These are phyloP conservation scores for Catalaphyllia jardinei DNA, from an alignment of 64 coral and sea anemone species.

Conservation along the genomic window DNA sequence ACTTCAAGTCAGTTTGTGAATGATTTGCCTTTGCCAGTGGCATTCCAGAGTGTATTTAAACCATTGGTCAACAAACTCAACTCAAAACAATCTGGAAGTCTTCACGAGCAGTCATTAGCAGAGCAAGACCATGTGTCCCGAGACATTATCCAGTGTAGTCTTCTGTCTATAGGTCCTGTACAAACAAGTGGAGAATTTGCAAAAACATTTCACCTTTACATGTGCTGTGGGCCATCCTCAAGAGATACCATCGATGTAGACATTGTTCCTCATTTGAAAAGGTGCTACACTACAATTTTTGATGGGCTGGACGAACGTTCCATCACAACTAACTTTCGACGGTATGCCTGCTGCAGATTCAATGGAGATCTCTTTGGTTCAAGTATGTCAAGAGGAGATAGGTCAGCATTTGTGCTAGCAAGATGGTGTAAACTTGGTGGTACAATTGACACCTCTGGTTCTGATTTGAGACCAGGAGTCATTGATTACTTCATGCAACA, in stretches of 20 bases:
- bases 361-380: constrained; percentile 61
- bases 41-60: constrained; percentile 5
- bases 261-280: too few relatives aligned
- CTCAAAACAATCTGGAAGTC: constrained; percentile 20
- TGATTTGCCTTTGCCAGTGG: constrained; percentile 27
- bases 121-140: not conserved
- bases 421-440: constrained; percentile 47
- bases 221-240: too few relatives aligned
- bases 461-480: constrained; percentile 64
- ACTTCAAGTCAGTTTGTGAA: constrained; percentile 28
- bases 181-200: too few relatives aligned
- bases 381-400: constrained; percentile 45
- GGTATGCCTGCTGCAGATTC: not conserved
- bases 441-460: constrained; percentile 38
- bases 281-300: too few relatives aligned
- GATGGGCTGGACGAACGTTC: not conserved
- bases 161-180: constrained; percentile 7
- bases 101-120: not conserved
- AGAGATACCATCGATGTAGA: too few relatives aligned
- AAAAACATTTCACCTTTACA: too few relatives aligned
- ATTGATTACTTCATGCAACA: constrained; percentile 64
- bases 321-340: constrained; percentile 28
- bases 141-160: not conserved
- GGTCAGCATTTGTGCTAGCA: constrained; percentile 45
- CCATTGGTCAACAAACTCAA: constrained; percentile 10